Evolutionary conservation across 1,140 invertebrate species (phyloP), one percentile per base, ranked within the genome.

Genomic region (Aphelinus atriplicis): DNA sequence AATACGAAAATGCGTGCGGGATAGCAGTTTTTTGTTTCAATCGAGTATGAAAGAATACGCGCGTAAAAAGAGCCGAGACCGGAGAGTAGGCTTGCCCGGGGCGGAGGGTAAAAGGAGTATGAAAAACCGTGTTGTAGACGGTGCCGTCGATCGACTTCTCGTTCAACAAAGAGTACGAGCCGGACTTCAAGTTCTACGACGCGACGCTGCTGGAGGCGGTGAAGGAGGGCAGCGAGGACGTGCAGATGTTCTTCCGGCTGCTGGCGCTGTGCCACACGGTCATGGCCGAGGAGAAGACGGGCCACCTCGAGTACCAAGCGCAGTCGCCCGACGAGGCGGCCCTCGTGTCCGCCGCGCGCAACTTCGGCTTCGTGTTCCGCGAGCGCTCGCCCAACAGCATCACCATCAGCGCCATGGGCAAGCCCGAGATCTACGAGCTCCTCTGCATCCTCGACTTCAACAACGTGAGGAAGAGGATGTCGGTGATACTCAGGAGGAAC

Each of bases 391-490:
- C 96, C 53, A 95, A 96, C 87, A 96, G 93, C 88, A 97, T 98
- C 88, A 97, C 96, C 71, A 96, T 97, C 82, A 94, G 95, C 85
- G 93, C 95, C 65, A 93, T 94, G 91, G 95, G 94, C 75, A 90
- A 92, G 82, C 91, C 90, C 82, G 95, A 98, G 90, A 92, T 95
- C 6, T 97, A 99, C 87, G 97, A 99, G 85, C 90, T 99, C 62
- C 90, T 99, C 61, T 97, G 96, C 87, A 99, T 99, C 86, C 91
- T 99, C 74, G 98, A 99, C 90, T 99, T 99, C 86, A 98, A 99
- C 90, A 99, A 99, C 89, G 95, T 98, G 78, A 90, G 98, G 75
- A 99, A 99, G 90, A 90, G 98, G 87, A 99, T 99, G 98, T 99
- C 98, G 67, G 98, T 99, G 66, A 97, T 99, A 84, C 90, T 98